Percentiles rank a stretch among this genome's conserved stretches.
Conservation (phyloP, 2,888 invertebrate genomes). For the Mamestra brassicae region DNA sequence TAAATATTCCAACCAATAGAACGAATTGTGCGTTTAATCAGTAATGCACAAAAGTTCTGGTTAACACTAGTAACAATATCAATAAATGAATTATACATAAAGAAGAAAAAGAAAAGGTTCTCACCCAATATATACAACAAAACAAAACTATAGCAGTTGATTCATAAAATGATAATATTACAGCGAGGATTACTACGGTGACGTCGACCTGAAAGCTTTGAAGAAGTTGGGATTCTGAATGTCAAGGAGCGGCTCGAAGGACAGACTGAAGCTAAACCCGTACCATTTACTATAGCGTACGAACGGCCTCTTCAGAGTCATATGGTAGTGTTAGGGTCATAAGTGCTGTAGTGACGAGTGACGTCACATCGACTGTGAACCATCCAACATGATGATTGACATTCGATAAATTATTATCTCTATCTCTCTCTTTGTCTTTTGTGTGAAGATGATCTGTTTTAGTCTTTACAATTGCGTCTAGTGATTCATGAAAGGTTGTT, state of each 20-base stretch:
- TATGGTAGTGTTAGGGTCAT: constrained; percentile 48
- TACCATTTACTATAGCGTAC: constrained; percentile 79
- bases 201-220: constrained; percentile 96
- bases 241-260: constrained; percentile 88
- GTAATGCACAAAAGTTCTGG: constrained; percentile 1
- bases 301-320: constrained; percentile 71
- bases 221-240: constrained; percentile 95
- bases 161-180: constrained; percentile 69
- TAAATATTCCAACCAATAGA: neutral
- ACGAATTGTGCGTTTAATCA: constrained; percentile 4
- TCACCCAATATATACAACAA: neutral
- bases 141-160: constrained; percentile 20
- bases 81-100: neutral
- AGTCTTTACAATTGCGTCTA: constrained; percentile 36
- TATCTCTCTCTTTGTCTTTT: constrained; percentile 23
- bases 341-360: constrained; percentile 43
- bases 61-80: neutral
- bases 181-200: constrained; percentile 98
- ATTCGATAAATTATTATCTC: constrained; percentile 48
- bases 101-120: neutral
- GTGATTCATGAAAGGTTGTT: constrained; percentile 55
- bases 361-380: constrained; percentile 50
- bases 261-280: constrained; percentile 87
- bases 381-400: constrained; percentile 54
- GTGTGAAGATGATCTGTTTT: constrained; percentile 39